Base-by-base conservation (phyloP, 1,140 invertebrate species). In the Drosophila lowei region DNA sequence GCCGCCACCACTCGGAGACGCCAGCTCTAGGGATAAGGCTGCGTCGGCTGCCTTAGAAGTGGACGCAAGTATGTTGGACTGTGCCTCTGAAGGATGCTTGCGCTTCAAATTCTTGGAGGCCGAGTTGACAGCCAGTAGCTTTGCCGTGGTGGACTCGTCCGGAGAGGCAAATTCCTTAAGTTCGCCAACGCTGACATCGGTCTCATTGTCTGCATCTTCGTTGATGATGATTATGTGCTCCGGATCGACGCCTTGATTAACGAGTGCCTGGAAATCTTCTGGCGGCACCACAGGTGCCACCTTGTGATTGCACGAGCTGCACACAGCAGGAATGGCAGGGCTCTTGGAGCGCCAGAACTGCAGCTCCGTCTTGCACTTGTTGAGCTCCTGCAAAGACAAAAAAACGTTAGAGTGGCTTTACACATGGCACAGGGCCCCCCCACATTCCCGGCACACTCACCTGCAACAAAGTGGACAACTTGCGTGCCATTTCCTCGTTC, bases 331-430 rank as follows among this genome's bases (percentile, higher is more conserved):
- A 86, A 93, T 94, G 54, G 96, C 95, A 5, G 96, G 96, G 38
- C 96, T 96, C 72, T 96, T 96, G 16, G 96, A 97, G 44, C 96
- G 94, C 96, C 96, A 97, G 91, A 97, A 97, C 92, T 97, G 96
- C 62, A 97, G 91, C 90, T 97, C 96, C 30, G 96, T 97, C 92
- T 97, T 97, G 91, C 96, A 97, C 86, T 97, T 97, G 92, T 97
- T 97, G 74, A 97, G 92, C 92, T 97, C 96, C 94, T 95, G 89
- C 0, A 90, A 43, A 64, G 16, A 56, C 28, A 0, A 48, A 81
- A 48, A 81, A 48, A 46, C 11, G 2, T 7, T 34, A 6, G 0
- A 13, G 0, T 16, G 4, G 2, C 2, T 6, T n/a, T 6, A 25
- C 13, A 8, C 2, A 2, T 0, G 3, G 16, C 0, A 11, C 5